Base-by-base conservation (phyloP, 2,888 invertebrate species). In the Isoperla grammatica region DNA sequence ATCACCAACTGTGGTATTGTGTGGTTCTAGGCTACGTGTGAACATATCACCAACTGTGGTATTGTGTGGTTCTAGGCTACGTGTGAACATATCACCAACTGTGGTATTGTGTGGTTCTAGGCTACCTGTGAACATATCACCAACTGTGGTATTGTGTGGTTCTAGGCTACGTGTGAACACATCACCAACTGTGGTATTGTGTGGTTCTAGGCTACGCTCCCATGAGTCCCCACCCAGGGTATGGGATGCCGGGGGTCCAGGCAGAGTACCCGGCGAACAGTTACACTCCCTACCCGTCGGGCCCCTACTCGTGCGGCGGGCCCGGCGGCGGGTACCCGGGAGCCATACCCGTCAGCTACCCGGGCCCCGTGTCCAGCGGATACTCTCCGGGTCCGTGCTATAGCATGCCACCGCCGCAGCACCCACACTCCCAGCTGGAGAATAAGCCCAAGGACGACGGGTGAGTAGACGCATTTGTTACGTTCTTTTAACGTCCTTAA, bases 331-430 rank as follows among this genome's bases (percentile, higher is more conserved):
- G 78, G 67, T 86, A 86, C 77, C 85, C 86, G 49, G 73, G 74
- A 49, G 74, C 75, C 29, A 73, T 74, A 39, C 62, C 65, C 6
- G 43, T 58, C 20, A 61, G 63, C 56, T 63, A 61, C 39, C 59
- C 64, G 19, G 65, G 78, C 76, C 63, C 80, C 70, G 65, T 74
- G 76, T 60, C 76, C 77, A 61, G 80, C 63, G 82, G 81, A 62
- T 88, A 88, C 74, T 85, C 86, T 56, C 87, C 88, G 56, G 76
- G 79, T 67, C 84, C 86, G 50, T 91, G 90, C 71, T 91, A 91
- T 77, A 89, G 89, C 71, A 91, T 92, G 90, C 90, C 91, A 62
- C 88, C 88, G 61, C 90, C 90, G 39, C 88, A 88, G 72, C 87
- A 88, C 66, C 78, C 78, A 68, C 72, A 74, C 65, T 86, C 86